Percentiles rank a stretch among this genome's conserved stretches.
These are phyloP conservation scores for Salmo trutta DNA, from an alignment of 2,797 vertebrate genomes.

Conservation along the genomic window DNA sequence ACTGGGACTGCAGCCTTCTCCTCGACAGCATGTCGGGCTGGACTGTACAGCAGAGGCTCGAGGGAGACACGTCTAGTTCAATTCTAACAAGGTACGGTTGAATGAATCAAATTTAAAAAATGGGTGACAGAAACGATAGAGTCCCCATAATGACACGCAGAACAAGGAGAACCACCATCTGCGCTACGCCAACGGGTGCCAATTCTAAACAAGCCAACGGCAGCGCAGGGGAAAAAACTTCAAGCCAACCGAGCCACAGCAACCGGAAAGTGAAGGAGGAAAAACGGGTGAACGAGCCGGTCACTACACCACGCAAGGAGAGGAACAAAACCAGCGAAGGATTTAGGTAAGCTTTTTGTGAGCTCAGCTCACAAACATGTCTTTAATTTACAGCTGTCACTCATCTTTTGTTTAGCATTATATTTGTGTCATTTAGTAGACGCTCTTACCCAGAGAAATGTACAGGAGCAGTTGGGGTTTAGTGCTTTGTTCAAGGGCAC, in stretches of 20 bases:
- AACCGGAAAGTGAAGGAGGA: slow-evolving; percentile 41
- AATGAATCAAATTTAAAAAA: not conserved
- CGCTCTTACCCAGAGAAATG: too few relatives aligned
- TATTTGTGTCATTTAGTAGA: too few relatives aligned
- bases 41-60: too few relatives aligned
- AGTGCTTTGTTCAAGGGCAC: too few relatives aligned
- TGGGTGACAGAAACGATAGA: not conserved
- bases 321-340: slow-evolving; percentile 44
- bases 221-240: slow-evolving; percentile 33
- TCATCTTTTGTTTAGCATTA: too few relatives aligned
- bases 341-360: slow-evolving; percentile 65
- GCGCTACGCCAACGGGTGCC: slow-evolving; percentile 32
- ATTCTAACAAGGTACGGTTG: not conserved
- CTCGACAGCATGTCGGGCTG: not conserved
- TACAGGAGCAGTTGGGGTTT: too few relatives aligned
- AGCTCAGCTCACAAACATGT: not conserved
- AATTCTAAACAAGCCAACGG: slow-evolving; percentile 60
- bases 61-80: not conserved
- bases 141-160: not conserved
- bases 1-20: not conserved
- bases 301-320: slow-evolving; percentile 42
- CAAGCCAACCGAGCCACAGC: slow-evolving; percentile 27
- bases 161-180: slow-evolving; percentile 69
- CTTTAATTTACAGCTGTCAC: not conserved
- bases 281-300: slow-evolving; percentile 18